Evolutionary conservation across 2,113 vertebrate species (phyloP).

Genomic region (Thalassoma bifasciatum): DNA sequence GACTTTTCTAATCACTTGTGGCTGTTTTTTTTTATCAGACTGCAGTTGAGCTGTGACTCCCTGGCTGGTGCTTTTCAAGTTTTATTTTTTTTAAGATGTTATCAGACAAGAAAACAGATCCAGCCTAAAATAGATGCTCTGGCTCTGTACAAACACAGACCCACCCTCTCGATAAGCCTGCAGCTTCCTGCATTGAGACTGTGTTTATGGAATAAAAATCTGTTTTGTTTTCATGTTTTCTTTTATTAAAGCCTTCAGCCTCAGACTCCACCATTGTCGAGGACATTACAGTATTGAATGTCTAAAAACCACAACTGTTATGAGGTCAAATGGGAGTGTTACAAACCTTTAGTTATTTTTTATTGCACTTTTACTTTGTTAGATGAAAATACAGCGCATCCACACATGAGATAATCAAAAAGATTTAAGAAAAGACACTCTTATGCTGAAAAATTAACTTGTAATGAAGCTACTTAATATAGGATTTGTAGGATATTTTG

Average conservation of each 20-base stretch:
- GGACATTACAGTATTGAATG: constrained; percentile 20
- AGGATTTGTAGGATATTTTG: constrained; percentile 5
- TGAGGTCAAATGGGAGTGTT: constrained; percentile 13
- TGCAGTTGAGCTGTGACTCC: constrained; percentile 24
- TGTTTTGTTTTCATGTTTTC: constrained; percentile 7
- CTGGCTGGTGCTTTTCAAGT: neutral
- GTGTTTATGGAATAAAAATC: constrained; percentile 32
- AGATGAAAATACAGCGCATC: constrained; percentile 8
- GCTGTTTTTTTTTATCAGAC: constrained; percentile 27
- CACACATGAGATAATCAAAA: constrained; percentile 11
- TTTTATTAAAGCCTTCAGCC: constrained; percentile 5
- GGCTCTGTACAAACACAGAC: constrained; percentile 21
- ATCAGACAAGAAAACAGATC: constrained; percentile 9
- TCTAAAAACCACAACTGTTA: neutral
- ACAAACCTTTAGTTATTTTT: constrained; percentile 20
- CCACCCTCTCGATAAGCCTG: constrained; percentile 51
- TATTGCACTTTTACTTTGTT: constrained; percentile 54
- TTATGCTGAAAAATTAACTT: constrained; percentile 10
- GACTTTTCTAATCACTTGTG: constrained; percentile 51
- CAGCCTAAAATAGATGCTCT: neutral
- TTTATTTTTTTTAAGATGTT: neutral
- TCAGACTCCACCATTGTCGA: neutral
- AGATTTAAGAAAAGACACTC: constrained; percentile 31
- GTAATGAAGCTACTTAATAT: constrained; percentile 12
- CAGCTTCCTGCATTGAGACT: constrained; percentile 39